These are phyloP conservation scores for Crossocerus cetratus DNA, from an alignment of 2,888 invertebrate genomes.

Conservation along the genomic window DNA sequence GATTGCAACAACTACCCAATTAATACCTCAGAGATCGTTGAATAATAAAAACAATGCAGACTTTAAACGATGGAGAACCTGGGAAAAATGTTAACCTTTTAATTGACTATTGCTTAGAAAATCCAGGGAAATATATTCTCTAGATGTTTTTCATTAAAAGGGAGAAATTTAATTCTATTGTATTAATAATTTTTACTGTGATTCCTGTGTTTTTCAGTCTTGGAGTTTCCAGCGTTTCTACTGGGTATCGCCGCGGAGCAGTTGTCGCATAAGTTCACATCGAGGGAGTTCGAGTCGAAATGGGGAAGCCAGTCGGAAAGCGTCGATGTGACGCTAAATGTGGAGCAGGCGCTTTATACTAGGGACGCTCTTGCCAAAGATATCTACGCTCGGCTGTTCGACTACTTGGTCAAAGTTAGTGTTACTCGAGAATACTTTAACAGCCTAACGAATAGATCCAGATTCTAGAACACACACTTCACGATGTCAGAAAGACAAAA, in stretches of 20 bases:
- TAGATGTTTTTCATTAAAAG: too few species aligned
- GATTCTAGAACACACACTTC: neutral
- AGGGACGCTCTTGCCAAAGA: constrained; percentile 83
- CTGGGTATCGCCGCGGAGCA: constrained; percentile 80
- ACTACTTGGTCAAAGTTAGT: constrained; percentile 80
- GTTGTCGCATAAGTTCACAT: constrained; percentile 80
- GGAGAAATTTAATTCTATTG: too few species aligned
- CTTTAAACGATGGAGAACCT: too few species aligned
- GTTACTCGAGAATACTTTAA: neutral
- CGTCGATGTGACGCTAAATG: constrained; percentile 82
- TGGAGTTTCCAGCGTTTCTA: constrained; percentile 81
- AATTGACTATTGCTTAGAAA: too few species aligned
- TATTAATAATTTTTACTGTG: neutral
- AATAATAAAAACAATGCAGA: too few species aligned
- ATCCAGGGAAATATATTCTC: too few species aligned
- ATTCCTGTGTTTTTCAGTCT: constrained; percentile 74
- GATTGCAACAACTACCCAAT: too few species aligned
- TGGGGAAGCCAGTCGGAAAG: constrained; percentile 83
- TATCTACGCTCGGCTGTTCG: constrained; percentile 82
- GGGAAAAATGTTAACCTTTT: too few species aligned
- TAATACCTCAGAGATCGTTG: too few species aligned
- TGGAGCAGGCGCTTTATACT: constrained; percentile 82
- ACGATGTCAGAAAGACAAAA: neutral
- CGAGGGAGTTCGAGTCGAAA: constrained; percentile 82
- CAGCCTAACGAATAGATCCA: neutral